Evolutionary conservation across 1,140 invertebrate species (phyloP), one percentile per base, ranked within the genome.

Genomic region (Drosophila prosaltans): DNA sequence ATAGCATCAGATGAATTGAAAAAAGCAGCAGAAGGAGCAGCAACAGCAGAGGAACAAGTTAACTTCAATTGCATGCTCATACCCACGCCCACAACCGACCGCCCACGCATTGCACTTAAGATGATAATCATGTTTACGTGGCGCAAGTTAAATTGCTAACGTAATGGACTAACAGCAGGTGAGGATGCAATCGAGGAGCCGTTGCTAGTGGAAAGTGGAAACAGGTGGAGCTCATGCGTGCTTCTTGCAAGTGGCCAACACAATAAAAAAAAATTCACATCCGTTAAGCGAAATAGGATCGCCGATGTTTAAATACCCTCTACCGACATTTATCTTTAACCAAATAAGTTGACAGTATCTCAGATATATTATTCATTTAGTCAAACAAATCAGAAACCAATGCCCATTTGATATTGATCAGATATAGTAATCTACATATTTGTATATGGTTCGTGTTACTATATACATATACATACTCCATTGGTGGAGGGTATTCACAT

Each of bases 121-220:
- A 88, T 89, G 83, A 88, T 88, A 88, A 88, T 88, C 83, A 89
- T 88, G 83, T 88, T 88, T 88, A 88, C 83, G 83, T 88, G 83
- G 83, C 83, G 84, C 80, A 88, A 88, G 83, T 88, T 88, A 89
- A 88, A 88, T 88, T 88, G 83, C 76, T 89, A 88, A 80, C 83
- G 83, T 88, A 88, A 88, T 88, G 83, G 83, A 89, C 83, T 89
- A 83, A 88, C 83, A 89, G 83, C 83, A 86, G 84, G 80, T 80
- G 80, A 78, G 74, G 74, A 69, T 61, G 55, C 36, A 39, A 36
- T 66, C 60, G 36, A 58, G 75, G 60, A 86, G 78, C 60, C 48
- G 70, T 10, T 30, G 51, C 45, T 7, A 48, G 45, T 36, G 7
- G 28, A 30, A 36, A 36, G 32, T 36, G 32, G 32, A 24, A 43